These are phyloP conservation scores for Montipora capitata DNA, from an alignment of 92 coral and sea anemone species.

Conservation along the genomic window DNA sequence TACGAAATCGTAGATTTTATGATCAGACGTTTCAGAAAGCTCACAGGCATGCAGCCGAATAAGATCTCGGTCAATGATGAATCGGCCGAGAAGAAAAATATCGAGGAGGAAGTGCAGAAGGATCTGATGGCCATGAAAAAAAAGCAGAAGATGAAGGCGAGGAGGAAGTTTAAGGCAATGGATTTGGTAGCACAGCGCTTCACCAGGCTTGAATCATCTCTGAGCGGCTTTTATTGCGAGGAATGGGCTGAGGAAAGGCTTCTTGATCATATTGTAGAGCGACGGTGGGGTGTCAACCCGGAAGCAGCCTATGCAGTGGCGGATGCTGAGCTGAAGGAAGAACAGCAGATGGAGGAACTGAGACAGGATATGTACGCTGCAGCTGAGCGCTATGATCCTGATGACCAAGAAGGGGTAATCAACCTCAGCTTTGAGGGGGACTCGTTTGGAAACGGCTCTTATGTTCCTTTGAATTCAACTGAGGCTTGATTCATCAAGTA, in stretches of 20 bases:
- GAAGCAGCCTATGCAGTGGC: conserved; percentile 84
- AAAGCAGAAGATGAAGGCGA: conserved; percentile 62
- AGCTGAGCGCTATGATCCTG: conserved; percentile 78
- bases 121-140: conserved; percentile 69
- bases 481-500: conserved; percentile 73
- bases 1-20: conserved; percentile 92
- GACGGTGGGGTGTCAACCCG: conserved; percentile 85
- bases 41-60: conserved; percentile 87
- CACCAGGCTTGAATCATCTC: conserved; percentile 81
- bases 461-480: conserved; percentile 80
- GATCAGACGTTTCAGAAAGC: conserved; percentile 83
- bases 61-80: conserved; percentile 67
- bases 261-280: conserved; percentile 87
- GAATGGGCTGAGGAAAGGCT: conserved; percentile 94
- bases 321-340: conserved; percentile 75
- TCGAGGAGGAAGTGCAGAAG: conserved; percentile 55
- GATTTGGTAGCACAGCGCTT: conserved; percentile 77
- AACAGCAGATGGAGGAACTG: conserved; percentile 79
- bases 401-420: conserved; percentile 64
- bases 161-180: conserved; percentile 60
- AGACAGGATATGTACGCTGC: conserved; percentile 91
- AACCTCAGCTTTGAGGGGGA: conserved; percentile 79
- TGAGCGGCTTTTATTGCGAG: conserved; percentile 86
- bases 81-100: conserved; percentile 70
- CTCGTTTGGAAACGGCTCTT: conserved; percentile 4